These are phyloP conservation scores for Anniella stebbinsi DNA, from an alignment of 2,797 vertebrate genomes.

Conservation along the genomic window DNA sequence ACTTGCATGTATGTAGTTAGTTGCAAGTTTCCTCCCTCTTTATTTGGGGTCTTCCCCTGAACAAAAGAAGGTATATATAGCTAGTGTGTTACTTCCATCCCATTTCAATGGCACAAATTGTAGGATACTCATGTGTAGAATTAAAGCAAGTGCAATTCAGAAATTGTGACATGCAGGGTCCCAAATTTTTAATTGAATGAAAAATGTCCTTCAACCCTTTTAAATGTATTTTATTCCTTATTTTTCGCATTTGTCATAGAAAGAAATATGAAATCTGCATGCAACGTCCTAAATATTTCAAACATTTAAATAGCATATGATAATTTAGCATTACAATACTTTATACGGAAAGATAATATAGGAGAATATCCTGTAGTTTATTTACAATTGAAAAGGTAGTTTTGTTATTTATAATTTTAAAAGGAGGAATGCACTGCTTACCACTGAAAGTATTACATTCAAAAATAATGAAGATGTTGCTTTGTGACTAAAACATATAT, in stretches of 20 bases:
- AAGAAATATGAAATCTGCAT: constrained; percentile 86
- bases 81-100: neutral
- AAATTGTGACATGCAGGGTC: neutral
- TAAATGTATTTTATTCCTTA: constrained; percentile 78
- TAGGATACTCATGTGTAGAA: neutral
- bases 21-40: neutral
- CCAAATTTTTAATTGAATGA: neutral
- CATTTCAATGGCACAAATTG: neutral
- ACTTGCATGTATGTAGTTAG: neutral
- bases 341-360: constrained; percentile 82
- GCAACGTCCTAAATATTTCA: constrained; percentile 79
- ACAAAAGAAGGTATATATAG: neutral
- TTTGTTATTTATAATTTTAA: constrained; percentile 57
- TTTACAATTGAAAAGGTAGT: constrained; percentile 78
- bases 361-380: constrained; percentile 75
- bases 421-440: constrained; percentile 70
- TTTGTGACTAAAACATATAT: constrained; percentile 62
- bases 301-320: constrained; percentile 90
- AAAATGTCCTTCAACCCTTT: constrained; percentile 36
- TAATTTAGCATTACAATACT: constrained; percentile 85
- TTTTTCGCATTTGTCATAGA: constrained; percentile 80
- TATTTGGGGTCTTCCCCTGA: constrained; percentile 2
- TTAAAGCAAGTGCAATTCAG: neutral
- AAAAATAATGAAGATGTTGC: constrained; percentile 60
- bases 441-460: constrained; percentile 58